Evolutionary conservation across 1,140 invertebrate genomes (phyloP), one percentile per base, ranked within the genome.

Genomic region (Heliconius eleuchia): DNA sequence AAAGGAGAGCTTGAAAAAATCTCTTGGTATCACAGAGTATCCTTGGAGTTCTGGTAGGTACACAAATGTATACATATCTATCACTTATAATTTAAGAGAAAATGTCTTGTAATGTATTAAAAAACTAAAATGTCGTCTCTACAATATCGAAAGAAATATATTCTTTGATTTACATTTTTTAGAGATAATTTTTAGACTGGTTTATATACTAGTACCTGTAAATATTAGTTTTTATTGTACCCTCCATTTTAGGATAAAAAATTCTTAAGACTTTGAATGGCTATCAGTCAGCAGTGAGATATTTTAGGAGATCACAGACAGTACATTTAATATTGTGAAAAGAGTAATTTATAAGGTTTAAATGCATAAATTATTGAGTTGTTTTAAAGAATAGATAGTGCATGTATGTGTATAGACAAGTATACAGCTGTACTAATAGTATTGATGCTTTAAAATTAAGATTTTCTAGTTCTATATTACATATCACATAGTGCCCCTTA

Each of bases 21-120:
- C 86, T 37, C 77, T 89, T n/a, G 88, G 88, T 39, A 86, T 91
- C 52, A 85, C 85, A 7, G 87, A 88, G 77, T 91, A 91, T 55
- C 91, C 88, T 9, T 92, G 90, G 87, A 92, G 91, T 82, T 92
- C 91, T 73, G 91, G 91, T 91, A 85, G 73, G 76, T 77, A 78
- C 27, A 66, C 13, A 66, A 19, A 23, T 42, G 27, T 75, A 60
- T 60, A 39, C 1, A 60, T 75, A 60, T 27, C 9, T 66, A 60
- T 60, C 55, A 52, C 19, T 66, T 16, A 66, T 66, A 30, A 30
- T 66, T 60, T 66, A 66, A 66, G 11, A 30, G 11, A 30, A 66
- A 66, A 30, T 66, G 3, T 27, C 60, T 66, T 30, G 60, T 27
- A 66, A 23, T 66, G 5, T 66, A 66, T 66, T 16, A 66, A 30